phyloP scores from a whole-genome alignment of 2,797 vertebrate species.

The Hoplostethus atlanticus region DNA sequence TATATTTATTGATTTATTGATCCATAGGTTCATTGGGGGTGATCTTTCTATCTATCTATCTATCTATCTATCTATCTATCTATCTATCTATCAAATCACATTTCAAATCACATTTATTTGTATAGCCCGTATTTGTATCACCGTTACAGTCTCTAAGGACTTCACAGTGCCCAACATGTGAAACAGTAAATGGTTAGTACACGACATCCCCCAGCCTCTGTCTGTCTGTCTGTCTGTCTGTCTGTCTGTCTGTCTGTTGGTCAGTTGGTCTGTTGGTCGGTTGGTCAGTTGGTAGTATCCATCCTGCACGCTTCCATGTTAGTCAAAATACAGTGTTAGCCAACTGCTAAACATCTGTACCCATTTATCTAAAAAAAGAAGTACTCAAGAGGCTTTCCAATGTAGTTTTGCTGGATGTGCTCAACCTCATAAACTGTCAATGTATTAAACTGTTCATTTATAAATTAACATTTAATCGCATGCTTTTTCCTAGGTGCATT shows the following conservation, averaged over 20 bases:
- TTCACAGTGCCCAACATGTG: no score
- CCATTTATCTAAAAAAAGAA: conserved; percentile 72
- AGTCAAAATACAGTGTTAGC: conserved; percentile 48
- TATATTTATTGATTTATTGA: conserved; percentile 9
- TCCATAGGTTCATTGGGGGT: conserved; percentile 5
- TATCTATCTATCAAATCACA: not conserved
- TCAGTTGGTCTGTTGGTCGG: no score
- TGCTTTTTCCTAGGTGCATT: conserved; percentile 16
- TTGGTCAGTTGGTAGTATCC: conserved; percentile 1
- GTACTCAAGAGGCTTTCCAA: conserved; percentile 56
- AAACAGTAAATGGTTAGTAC: no score
- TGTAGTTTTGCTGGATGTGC: conserved; percentile 58
- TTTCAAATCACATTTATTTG: no score
- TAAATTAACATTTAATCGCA: conserved; percentile 38
- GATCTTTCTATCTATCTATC: conserved; percentile 14
- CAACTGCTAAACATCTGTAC: conserved; percentile 75
- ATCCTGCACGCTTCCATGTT: conserved; percentile 69
- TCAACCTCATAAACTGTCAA: conserved; percentile 59
- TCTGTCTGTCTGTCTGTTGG: no score
- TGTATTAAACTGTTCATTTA: conserved; percentile 51
- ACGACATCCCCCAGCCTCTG: no score
- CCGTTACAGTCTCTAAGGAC: no score
- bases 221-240: no score
- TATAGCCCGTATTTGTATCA: no score
- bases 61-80: not conserved